phyloP scores from a whole-genome alignment of 2,797 vertebrate species.

The Neomorphus geoffroyi region DNA sequence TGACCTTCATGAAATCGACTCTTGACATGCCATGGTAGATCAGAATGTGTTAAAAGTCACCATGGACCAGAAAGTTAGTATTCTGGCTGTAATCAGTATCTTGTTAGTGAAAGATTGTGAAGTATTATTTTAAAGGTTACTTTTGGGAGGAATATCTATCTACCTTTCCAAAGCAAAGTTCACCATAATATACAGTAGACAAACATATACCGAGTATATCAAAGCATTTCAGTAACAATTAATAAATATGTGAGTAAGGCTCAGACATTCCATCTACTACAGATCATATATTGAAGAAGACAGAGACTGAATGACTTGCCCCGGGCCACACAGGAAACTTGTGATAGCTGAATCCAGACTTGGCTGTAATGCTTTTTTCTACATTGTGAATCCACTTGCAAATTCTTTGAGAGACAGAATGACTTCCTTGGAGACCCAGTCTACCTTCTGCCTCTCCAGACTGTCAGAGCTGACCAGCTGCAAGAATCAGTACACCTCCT shows the following conservation, averaged over 20 bases:
- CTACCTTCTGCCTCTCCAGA: constrained; percentile 50
- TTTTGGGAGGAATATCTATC: not conserved
- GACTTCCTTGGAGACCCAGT: not conserved
- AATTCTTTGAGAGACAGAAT: constrained; percentile 37
- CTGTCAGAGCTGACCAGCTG: constrained; percentile 36
- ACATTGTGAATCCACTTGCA: not conserved
- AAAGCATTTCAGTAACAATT: not conserved
- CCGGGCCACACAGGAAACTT: not conserved
- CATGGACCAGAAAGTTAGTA: not conserved
- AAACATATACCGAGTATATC: not conserved
- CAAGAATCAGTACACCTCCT: constrained; percentile 7
- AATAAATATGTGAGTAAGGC: not conserved
- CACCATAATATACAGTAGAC: not conserved
- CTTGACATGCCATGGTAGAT: not conserved
- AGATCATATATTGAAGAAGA: not conserved
- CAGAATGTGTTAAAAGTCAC: not conserved
- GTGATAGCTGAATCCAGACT: not conserved
- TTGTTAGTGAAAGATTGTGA: not conserved
- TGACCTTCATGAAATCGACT: not conserved
- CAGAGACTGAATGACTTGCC: not conserved
- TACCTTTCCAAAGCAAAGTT: not conserved
- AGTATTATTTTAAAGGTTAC: not conserved
- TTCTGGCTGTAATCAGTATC: not conserved
- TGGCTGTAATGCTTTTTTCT: not conserved
- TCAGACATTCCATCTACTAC: not conserved